Base-by-base conservation (phyloP, 1,140 invertebrate species). In the Parapsyche elsis region DNA sequence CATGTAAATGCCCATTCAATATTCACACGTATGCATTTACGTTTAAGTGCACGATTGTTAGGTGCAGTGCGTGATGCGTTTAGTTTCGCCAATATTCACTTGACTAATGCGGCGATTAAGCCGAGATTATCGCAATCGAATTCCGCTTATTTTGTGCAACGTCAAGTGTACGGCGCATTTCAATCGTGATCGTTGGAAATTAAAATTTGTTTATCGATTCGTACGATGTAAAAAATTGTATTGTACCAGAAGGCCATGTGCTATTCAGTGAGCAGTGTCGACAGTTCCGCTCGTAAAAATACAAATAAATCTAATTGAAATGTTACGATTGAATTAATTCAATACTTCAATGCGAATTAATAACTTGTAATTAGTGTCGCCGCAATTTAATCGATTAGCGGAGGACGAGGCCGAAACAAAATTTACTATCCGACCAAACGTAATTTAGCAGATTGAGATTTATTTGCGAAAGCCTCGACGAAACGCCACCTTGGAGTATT, bases 321-420 rank as follows among this genome's bases (percentile, higher is more conserved):
- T 16, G 16, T 61, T 19, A 16, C 57, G 57, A 19, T 19, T 19
- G 57, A 61, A 61, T 19, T 19, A 61, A 61, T 61, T 19, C 16
- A 9, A 61, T 21, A 61, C 9, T 61, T 19, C 64, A 12, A 24
- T 26, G 16, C 5, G 23, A n/a, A 67, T 67, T 26, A 26, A 30
- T 30, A 26, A 67, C 26, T 67, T 67, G 10, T 19, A 67, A 67
- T 67, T 67, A 67, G 64, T 30, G 64, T 67, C 64, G 5, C 64
- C 64, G 64, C 23, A 30, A 67, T 67, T 67, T 26, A 12, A 67
- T 67, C 24, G 64, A 67, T 67, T 61, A 61, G 57, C 57, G 57
- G 16, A 38, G 12, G 64, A 24, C 24, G 64, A 67, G 24, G 14
- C 19, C 23, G 24, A 26, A 67, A 67, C 64, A 23, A 23, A 67